Evolutionary conservation across 2,113 vertebrate genomes (phyloP).

Genomic region (Hydropotes inermis): DNA sequence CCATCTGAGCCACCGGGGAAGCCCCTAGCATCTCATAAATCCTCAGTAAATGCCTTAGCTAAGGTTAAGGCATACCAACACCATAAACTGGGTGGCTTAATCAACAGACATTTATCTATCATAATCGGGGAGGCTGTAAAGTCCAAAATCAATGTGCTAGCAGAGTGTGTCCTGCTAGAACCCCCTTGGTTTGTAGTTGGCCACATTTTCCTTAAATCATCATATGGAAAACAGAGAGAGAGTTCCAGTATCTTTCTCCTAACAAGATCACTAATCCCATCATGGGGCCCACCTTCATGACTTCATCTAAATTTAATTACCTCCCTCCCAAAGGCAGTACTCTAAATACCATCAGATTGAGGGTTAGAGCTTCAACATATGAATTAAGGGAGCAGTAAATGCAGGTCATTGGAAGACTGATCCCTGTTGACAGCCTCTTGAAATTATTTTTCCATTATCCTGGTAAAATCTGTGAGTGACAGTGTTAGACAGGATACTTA

Average conservation of each 20-base stretch:
- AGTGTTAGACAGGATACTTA: not conserved
- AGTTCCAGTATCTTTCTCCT: not conserved
- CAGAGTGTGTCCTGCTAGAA: not conserved
- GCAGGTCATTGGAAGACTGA: not conserved
- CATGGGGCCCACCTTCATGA: fast-evolving
- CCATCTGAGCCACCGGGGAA: not conserved
- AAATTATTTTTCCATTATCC: not conserved
- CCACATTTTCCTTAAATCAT: not conserved
- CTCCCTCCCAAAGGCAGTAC: not conserved
- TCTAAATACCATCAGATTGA: not conserved
- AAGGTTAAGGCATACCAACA: not conserved
- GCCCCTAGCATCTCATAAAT: not conserved
- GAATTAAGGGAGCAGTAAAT: not conserved
- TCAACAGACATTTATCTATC: not conserved
- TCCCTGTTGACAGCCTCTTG: not conserved
- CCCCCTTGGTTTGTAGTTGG: not conserved
- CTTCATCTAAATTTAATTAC: not conserved
- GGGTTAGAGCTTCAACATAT: not conserved
- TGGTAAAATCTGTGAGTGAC: not conserved
- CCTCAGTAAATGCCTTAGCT: not conserved
- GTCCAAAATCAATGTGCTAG: not conserved
- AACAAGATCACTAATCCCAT: not conserved
- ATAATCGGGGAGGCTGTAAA: not conserved
- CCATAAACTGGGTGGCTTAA: not conserved
- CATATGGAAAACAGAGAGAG: not conserved